Evolutionary conservation across 2,888 invertebrate genomes (phyloP).

Genomic region (Drosophila villosipedis): DNA sequence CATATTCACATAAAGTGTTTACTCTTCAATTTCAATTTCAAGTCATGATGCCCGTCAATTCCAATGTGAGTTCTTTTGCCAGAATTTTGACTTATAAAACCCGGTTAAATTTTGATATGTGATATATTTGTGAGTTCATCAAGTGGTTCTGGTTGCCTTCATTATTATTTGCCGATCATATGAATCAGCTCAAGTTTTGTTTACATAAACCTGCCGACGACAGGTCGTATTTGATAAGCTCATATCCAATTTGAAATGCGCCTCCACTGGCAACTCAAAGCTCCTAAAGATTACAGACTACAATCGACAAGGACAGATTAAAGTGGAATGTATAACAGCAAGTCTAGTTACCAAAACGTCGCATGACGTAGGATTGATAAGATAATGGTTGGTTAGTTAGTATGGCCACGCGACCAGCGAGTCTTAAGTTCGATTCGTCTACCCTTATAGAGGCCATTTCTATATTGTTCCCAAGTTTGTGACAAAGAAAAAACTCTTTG

Average conservation of each 20-base stretch:
- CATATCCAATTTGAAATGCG: slow-evolving; percentile 6
- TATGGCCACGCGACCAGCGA: slow-evolving; percentile 51
- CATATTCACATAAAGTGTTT: slow-evolving; percentile 15
- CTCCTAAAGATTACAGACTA: slow-evolving; percentile 22
- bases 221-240: background rate
- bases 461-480: too few relatives aligned
- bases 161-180: background rate
- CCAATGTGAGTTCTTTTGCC: background rate
- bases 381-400: slow-evolving; percentile 7
- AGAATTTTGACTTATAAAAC: background rate
- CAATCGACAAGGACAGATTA: slow-evolving; percentile 5
- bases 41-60: slow-evolving; percentile 24
- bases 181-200: slow-evolving; percentile 2
- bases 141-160: background rate
- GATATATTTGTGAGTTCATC: background rate
- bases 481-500: background rate
- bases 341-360: slow-evolving; percentile 24
- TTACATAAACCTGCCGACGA: background rate
- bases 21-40: slow-evolving; percentile 33
- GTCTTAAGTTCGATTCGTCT: background rate
- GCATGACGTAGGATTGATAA: slow-evolving; percentile 49
- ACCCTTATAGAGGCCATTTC: background rate
- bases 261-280: slow-evolving; percentile 16
- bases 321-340: slow-evolving; percentile 3
- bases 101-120: background rate